phyloP scores from a whole-genome alignment of 2,797 vertebrate species.

The Astyanax mexicanus region DNA sequence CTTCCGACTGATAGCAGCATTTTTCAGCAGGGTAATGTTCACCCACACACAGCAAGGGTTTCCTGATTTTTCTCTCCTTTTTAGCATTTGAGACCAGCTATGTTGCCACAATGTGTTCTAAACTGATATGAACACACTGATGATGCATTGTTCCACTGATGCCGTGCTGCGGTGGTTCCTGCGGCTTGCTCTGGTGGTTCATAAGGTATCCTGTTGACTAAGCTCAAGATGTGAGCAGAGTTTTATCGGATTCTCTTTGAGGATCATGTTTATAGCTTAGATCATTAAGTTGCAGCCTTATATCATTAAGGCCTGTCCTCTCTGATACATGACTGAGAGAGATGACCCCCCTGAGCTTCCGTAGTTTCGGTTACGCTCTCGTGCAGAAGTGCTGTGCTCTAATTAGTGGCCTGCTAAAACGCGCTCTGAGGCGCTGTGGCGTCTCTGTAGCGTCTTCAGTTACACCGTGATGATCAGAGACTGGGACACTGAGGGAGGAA shows the following conservation, averaged over 20 bases:
- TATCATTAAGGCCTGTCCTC: constrained; percentile 22
- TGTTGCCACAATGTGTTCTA: no score
- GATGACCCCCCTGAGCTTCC: constrained; percentile 26
- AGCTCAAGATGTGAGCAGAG: no score
- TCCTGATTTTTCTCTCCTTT: no score
- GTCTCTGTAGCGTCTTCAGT: constrained; percentile 40
- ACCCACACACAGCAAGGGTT: no score
- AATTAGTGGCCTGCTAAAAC: constrained; percentile 41
- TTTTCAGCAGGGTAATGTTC: no score
- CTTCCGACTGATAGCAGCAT: no score
- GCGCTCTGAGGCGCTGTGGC: constrained; percentile 23
- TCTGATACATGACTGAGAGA: constrained; percentile 8
- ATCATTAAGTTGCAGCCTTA: constrained; percentile 26
- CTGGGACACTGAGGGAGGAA: constrained; percentile 23
- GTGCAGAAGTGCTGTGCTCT: constrained; percentile 22
- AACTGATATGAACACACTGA: no score
- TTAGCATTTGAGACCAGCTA: no score
- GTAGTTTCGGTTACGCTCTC: constrained; percentile 13
- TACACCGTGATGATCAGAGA: constrained; percentile 47
- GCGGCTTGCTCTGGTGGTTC: no score
- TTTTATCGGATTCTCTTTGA: constrained; percentile 1
- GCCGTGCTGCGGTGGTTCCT: no score
- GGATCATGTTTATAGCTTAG: constrained; percentile 17
- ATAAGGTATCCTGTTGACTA: no score
- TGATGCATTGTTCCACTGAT: no score